These are phyloP conservation scores for Drosophila chauvacae DNA, from an alignment of 1,140 invertebrate species.

Conservation along the genomic window DNA sequence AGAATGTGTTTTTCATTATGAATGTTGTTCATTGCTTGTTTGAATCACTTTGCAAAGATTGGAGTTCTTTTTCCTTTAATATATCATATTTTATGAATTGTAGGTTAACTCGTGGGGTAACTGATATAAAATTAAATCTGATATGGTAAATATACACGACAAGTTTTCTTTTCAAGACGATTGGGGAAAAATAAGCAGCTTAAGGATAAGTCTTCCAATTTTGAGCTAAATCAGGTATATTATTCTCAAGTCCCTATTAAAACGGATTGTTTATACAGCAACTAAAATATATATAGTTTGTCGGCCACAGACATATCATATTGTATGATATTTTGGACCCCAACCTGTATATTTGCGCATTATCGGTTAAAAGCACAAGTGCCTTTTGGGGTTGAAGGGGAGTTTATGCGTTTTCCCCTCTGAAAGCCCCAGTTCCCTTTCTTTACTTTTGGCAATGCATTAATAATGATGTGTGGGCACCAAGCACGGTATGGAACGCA, in stretches of 20 bases:
- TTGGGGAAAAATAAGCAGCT: not conserved
- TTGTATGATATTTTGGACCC: not conserved
- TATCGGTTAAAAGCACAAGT: constrained; percentile 9
- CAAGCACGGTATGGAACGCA: constrained; percentile 63
- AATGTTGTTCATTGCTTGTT: not conserved
- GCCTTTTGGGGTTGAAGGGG: constrained; percentile 5
- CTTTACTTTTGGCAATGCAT: constrained; percentile 70
- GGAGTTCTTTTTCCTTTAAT: too few relatives aligned
- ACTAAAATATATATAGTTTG: not conserved
- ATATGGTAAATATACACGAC: too few relatives aligned
- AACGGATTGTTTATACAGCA: not conserved
- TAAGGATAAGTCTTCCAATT: not conserved
- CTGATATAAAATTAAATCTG: not conserved
- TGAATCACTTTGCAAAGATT: not conserved
- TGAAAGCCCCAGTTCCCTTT: not conserved
- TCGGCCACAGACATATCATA: not conserved
- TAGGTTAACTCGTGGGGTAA: too few relatives aligned
- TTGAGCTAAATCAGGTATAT: not conserved
- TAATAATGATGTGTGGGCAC: constrained; percentile 77
- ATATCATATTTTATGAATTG: not conserved
- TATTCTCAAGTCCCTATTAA: not conserved
- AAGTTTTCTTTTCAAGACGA: not conserved
- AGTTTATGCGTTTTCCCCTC: constrained; percentile 2
- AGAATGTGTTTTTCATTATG: not conserved
- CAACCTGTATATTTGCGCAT: not conserved